phyloP scores from a whole-genome alignment of 2,888 invertebrate genomes.

The Clunio marinus region DNA sequence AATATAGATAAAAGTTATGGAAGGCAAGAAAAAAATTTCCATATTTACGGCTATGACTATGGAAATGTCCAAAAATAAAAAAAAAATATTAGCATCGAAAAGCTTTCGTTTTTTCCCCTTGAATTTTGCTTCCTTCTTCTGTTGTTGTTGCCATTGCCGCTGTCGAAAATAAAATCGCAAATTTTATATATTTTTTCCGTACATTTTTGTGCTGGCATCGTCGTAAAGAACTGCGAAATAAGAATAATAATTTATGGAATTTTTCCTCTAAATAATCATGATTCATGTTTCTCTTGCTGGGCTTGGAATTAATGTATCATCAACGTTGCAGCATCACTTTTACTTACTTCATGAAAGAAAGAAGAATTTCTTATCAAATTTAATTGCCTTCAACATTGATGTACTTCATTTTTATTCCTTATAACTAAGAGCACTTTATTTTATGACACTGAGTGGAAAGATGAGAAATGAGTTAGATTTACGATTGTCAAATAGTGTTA shows the following conservation, averaged over 20 bases:
- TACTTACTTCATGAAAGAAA: neutral
- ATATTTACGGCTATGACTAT: constrained; percentile 36
- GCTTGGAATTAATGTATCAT: constrained; percentile 17
- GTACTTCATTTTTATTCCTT: neutral
- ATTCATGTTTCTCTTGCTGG: constrained; percentile 15
- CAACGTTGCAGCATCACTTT: neutral
- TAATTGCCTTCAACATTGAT: neutral
- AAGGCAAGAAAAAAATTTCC: constrained; percentile 30
- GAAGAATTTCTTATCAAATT: neutral
- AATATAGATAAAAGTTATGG: constrained; percentile 36
- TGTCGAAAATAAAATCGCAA: constrained; percentile 4
- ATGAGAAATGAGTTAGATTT: neutral
- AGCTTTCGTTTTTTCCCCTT: constrained; percentile 29
- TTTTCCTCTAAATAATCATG: constrained; percentile 12
- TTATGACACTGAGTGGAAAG: neutral
- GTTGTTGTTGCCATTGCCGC: neutral
- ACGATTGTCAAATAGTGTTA: neutral
- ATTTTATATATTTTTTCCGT: constrained; percentile 4
- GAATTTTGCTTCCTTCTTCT: neutral
- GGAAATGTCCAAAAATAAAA: constrained; percentile 37
- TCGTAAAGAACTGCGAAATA: constrained; percentile 5
- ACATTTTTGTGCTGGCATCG: neutral
- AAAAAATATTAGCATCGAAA: constrained; percentile 34
- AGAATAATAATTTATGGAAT: constrained; percentile 16
- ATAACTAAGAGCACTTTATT: neutral